Base-by-base conservation (phyloP, 1,140 invertebrate genomes). In the Thaumetopoea pityocampa region DNA sequence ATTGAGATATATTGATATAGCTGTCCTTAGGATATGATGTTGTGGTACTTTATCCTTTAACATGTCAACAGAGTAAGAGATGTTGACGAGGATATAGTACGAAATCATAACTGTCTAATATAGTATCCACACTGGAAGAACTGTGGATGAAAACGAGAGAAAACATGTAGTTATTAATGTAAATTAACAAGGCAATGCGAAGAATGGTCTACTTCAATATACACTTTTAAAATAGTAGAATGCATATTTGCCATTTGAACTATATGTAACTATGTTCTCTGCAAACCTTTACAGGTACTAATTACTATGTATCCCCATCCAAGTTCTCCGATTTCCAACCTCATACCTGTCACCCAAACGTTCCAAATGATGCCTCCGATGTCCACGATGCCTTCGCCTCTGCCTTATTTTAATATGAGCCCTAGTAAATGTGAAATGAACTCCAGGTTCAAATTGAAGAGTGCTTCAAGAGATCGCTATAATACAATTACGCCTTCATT, bases 401-500 rank as follows among this genome's bases (percentile, higher is more conserved):
- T n/a, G 32, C 49, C 30, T 2, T 35, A 27, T 10, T 47, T 32
- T 16, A 36, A 47, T 23, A 11, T 53, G 8, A 54, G 37, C 14
- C 46, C 51, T 5, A 49, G 52, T 16, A 41, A 16, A 16, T 27
- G 19, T 44, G 51, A 32, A 37, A 19, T 10, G 26, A 20, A 47
- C 5, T 11, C 17, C 23, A 38, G 23, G 12, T 73, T 66, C 37
- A 36, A 51, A 12, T 4, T 70, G 5, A 68, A 63, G 38, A 53
- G 44, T 51, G 56, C 67, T 44, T 64, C 38, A 41, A 61, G 45
- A 23, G 64, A 76, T 28, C 43, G 45, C 6, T 76, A 76, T 52
- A 47, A 34, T 18, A 65, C 35, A 29, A 51, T 76, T 4, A 51
- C 42, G 22, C 65, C 74, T 12, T 53, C 55, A 33, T 27, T 11